Percentiles rank a stretch among this genome's conserved stretches.
phyloP scores from a whole-genome alignment of 2,113 vertebrate genomes.

The Lota lota region DNA sequence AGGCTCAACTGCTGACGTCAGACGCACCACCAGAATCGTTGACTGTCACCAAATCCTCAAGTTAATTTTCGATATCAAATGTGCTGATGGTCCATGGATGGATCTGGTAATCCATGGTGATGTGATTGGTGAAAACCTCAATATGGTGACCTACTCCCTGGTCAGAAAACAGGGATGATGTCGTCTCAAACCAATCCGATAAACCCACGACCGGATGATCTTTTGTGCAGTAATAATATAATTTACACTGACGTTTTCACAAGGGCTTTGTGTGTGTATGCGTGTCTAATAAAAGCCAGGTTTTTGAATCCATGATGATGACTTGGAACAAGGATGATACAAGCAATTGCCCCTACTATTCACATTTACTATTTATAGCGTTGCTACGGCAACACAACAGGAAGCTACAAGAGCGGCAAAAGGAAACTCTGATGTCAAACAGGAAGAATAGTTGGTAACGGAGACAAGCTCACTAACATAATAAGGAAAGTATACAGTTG shows the following conservation, averaged over 20 bases:
- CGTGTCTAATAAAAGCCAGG: constrained; percentile 9
- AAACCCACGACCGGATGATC: constrained; percentile 50
- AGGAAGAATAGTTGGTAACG: no score
- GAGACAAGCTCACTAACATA: no score
- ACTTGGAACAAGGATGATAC: no score
- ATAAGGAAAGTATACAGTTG: no score
- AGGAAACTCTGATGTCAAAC: constrained; percentile 5
- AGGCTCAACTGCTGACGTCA: constrained; percentile 14
- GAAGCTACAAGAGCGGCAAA: constrained; percentile 23
- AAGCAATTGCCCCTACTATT: background rate
- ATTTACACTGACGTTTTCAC: constrained; percentile 25
- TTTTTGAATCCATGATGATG: no score
- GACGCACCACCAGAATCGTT: constrained; percentile 28
- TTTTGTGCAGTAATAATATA: constrained; percentile 44
- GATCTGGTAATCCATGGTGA: constrained; percentile 65
- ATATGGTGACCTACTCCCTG: constrained; percentile 67
- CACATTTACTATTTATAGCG: constrained; percentile 34
- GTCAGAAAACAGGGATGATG: constrained; percentile 42
- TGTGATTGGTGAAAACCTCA: constrained; percentile 68
- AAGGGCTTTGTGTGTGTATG: constrained; percentile 5
- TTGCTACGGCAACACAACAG: constrained; percentile 53
- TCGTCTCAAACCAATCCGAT: constrained; percentile 55
- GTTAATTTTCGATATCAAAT: constrained; percentile 67
- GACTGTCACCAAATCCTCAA: constrained; percentile 50
- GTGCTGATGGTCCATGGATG: constrained; percentile 52